A percentile compares a stretch with the other conserved stretches of the same genome.
These are phyloP conservation scores for Rhamnusium bicolor DNA, from an alignment of 2,888 invertebrate species.

Conservation along the genomic window DNA sequence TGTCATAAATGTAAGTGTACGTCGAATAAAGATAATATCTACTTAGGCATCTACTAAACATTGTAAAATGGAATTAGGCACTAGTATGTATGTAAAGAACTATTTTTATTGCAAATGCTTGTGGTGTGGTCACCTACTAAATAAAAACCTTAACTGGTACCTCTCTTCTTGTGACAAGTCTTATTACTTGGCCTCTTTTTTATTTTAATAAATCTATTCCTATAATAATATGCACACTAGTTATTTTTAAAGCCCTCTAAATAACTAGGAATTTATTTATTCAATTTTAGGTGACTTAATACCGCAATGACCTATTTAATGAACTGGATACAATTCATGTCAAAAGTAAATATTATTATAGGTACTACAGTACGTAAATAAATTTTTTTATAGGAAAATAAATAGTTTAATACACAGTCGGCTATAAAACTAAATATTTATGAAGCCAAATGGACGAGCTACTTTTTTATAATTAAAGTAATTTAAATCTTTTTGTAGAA, in stretches of 20 bases:
- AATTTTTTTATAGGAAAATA: not conserved
- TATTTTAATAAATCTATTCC: slow-evolving; percentile 13
- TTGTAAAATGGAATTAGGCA: not conserved
- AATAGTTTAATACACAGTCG: not conserved
- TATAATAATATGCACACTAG: not conserved
- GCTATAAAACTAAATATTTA: slow-evolving; percentile 6
- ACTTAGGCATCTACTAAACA: not conserved
- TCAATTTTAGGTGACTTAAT: slow-evolving; percentile 2
- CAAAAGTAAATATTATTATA: not conserved
- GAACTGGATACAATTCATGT: not conserved
- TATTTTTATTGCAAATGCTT: not conserved
- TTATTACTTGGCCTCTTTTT: slow-evolving; percentile 27
- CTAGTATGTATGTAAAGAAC: not conserved
- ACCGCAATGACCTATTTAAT: slow-evolving; percentile 8
- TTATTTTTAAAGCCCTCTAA: not conserved
- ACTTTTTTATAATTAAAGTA: slow-evolving; percentile 12
- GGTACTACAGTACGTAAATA: not conserved
- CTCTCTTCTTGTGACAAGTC: slow-evolving; percentile 9
- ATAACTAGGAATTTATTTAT: slow-evolving; percentile 13
- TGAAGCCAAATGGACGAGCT: not conserved
- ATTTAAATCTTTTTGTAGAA: slow-evolving; percentile 45
- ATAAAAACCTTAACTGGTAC: slow-evolving; percentile 29
- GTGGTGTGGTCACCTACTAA: not conserved
- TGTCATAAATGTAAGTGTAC: not conserved
- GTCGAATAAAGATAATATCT: not conserved